These are phyloP conservation scores for Lineus longissimus DNA, from an alignment of 1,140 invertebrate species.

Conservation along the genomic window DNA sequence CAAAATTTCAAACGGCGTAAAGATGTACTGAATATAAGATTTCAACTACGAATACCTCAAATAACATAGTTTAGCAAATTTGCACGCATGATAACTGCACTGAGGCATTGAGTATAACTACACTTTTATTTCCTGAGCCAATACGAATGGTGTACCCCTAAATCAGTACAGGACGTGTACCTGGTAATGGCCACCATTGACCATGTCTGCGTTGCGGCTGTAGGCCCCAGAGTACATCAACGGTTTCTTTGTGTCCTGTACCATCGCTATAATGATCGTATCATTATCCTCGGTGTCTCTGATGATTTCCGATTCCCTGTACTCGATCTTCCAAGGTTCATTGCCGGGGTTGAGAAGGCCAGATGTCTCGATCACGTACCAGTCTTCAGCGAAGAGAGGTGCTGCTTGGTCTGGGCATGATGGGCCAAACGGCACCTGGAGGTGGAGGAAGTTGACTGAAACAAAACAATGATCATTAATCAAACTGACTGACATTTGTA, in stretches of 20 bases:
- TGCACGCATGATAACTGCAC: too few relatives aligned
- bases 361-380: slow-evolving; percentile 14
- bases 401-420: slow-evolving; percentile 25
- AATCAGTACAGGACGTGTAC: slow-evolving; percentile 18
- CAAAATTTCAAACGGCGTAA: too few relatives aligned
- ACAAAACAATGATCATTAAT: too few relatives aligned
- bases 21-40: too few relatives aligned
- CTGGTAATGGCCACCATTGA: slow-evolving; percentile 26
- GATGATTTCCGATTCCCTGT: slow-evolving; percentile 18
- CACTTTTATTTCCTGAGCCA: too few relatives aligned
- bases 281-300: slow-evolving; percentile 12
- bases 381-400: slow-evolving; percentile 17
- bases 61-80: too few relatives aligned
- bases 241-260: slow-evolving; percentile 19
- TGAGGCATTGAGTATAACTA: too few relatives aligned
- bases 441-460: too few relatives aligned
- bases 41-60: too few relatives aligned
- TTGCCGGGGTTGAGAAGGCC: slow-evolving; percentile 19
- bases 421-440: slow-evolving; percentile 13
- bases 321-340: slow-evolving; percentile 17
- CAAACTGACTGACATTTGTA: too few relatives aligned
- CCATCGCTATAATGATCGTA: slow-evolving; percentile 25
- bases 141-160: not conserved
- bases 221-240: slow-evolving; percentile 23
- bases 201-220: slow-evolving; percentile 26